phyloP scores from a whole-genome alignment of 2,888 invertebrate species.

The Cephus sareptanus region DNA sequence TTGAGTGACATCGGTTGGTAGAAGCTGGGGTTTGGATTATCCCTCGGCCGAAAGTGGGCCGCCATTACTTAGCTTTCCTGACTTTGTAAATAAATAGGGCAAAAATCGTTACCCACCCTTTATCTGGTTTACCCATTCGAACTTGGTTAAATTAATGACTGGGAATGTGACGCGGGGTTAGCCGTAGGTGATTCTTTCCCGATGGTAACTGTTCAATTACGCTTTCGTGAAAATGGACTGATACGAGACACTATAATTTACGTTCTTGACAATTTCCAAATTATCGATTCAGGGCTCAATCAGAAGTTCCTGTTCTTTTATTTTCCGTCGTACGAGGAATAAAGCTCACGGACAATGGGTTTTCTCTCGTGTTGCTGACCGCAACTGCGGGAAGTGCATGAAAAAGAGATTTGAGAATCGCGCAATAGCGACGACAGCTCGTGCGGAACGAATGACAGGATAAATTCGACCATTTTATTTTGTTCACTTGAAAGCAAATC shows the following conservation, averaged over 20 bases:
- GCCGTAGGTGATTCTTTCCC: neutral
- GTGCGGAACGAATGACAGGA: slow-evolving; percentile 4
- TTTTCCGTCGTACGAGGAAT: neutral
- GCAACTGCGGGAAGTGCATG: neutral
- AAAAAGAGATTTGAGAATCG: neutral
- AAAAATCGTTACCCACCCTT: neutral
- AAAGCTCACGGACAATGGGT: neutral
- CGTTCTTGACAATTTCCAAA: neutral
- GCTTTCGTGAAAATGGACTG: neutral
- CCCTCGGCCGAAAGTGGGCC: neutral
- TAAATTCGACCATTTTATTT: slow-evolving; percentile 1
- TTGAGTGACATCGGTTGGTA: neutral
- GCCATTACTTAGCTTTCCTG: neutral
- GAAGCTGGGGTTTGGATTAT: neutral
- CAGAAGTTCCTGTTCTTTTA: neutral
- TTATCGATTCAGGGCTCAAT: neutral
- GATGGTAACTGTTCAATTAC: neutral
- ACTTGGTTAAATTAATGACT: neutral
- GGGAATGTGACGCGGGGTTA: neutral
- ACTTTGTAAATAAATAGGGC: slow-evolving; percentile 1
- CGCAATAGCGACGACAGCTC: neutral
- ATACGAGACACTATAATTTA: neutral
- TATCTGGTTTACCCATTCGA: neutral
- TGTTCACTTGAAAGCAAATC: slow-evolving; percentile 1
- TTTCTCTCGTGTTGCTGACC: neutral